Evolutionary conservation across 2,113 vertebrate species (phyloP), one percentile per base, ranked within the genome.

Genomic region (Bos indicus): DNA sequence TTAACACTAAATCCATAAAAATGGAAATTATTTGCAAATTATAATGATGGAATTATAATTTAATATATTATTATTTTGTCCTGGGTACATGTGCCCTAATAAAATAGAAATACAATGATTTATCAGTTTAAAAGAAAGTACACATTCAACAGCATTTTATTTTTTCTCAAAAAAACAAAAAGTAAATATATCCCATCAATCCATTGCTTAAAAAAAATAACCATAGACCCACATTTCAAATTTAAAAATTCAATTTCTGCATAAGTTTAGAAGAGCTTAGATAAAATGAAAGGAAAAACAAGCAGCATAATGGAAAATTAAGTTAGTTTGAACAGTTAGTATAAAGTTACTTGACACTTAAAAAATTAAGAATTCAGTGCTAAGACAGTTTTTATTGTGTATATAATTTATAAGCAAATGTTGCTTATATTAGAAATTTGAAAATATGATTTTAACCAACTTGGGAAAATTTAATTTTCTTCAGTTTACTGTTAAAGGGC

Each of bases 281-380:
- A 96, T 96, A 98, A 98, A 95, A 95, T 93, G 95, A 98, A 98
- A 98, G 98, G 96, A 98, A 98, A 98, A 98, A 93, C 92, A 98
- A 99, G 98, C 98, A 97, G 93, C 98, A 98, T 98, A 98, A 98
- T 99, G 99, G 99, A 99, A 99, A 99, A 99, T 98, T 98, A 99
- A 98, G 98, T 98, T 98, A 98, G 98, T 97, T 77, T 97, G 93
- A 86, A 98, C 28, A 97, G 95, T 97, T 95, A 98, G 92, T 87
- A 95, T 17, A 59, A 93, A 91, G 77, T 90, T 77, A 95, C 95
- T 77, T 67, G 54, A 95, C 54, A 71, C 30, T 28, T 89, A 64
- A 97, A 93, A 97, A 90, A 87, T 80, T 78, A 90, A 91, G 85
- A 90, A 83, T 93, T 94, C 25, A 93, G 87, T 87, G 54, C 43